phyloP scores from a whole-genome alignment of 2,888 invertebrate species.

The Plagodis pulveraria region DNA sequence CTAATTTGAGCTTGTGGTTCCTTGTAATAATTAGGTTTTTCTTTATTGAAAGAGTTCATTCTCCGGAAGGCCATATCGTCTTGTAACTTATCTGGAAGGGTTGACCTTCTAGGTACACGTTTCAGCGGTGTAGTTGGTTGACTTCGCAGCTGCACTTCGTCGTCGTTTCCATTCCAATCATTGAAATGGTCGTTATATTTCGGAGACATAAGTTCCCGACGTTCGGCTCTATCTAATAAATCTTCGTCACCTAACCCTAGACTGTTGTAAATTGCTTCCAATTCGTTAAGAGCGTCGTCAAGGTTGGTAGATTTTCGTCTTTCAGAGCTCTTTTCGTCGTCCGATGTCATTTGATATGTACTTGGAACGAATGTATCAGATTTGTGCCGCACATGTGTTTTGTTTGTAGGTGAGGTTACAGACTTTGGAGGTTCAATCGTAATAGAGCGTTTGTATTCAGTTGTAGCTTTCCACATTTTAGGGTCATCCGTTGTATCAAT shows the following conservation, averaged over 20 bases:
- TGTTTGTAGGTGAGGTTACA: constrained; percentile 63
- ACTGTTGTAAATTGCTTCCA: constrained; percentile 96
- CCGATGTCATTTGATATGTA: constrained; percentile 71
- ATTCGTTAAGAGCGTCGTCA: constrained; percentile 94
- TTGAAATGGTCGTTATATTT: constrained; percentile 77
- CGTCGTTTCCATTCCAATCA: constrained; percentile 82
- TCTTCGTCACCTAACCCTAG: constrained; percentile 94
- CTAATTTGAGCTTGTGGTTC: constrained; percentile 83
- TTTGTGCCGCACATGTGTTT: constrained; percentile 77
- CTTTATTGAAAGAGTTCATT: constrained; percentile 85
- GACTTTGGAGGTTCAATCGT: constrained; percentile 69
- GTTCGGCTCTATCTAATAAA: constrained; percentile 91
- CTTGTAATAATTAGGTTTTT: constrained; percentile 67
- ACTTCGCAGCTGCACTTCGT: constrained; percentile 74
- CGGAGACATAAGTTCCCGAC: constrained; percentile 87
- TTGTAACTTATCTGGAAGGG: constrained; percentile 87
- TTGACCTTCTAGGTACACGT: constrained; percentile 70
- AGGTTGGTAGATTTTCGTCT: constrained; percentile 90
- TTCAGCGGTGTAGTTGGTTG: constrained; percentile 77
- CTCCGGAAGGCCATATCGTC: constrained; percentile 94
- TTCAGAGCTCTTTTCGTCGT: constrained; percentile 78
- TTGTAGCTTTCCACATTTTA: constrained; percentile 79
- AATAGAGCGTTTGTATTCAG: constrained; percentile 75
- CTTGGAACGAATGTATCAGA: constrained; percentile 72
- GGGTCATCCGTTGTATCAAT: constrained; percentile 71